Evolutionary conservation across 2,113 vertebrate genomes (phyloP), one percentile per base, ranked within the genome.

Genomic region (Kobus ellipsiprymnus): DNA sequence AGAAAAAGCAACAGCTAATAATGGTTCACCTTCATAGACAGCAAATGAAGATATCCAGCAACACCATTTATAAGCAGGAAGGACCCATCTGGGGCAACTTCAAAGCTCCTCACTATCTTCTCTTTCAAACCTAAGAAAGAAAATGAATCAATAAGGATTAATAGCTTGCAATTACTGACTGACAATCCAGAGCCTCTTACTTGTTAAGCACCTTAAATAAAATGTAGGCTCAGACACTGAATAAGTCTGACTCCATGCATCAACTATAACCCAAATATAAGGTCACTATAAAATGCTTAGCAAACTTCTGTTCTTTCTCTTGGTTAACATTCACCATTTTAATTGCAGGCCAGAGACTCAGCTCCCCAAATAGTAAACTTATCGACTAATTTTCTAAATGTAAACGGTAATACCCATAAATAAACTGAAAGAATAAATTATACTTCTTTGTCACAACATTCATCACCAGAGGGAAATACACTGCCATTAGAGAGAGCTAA

Each of bases 61-160:
- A 99, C 98, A 12, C 99, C 99, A 7, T 96, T 99, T n/a, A 99
- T 96, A n/a, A 99, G 99, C 91, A 99, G 98, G 84, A 99, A 98
- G 15, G 98, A 99, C 27, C 99, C 99, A 92, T 99, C 99, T 86
- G 99, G 99, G 97, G 99, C 99, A 15, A 99, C 97, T 15, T 99
- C 99, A 3, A 99, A 99, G 87, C 99, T 98, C 96, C 98, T 99
- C 89, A 99, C 98, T 80, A 99, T 98, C 94, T 98, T 98, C 96
- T 99, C 99, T 71, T 99, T 99, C 97, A 99, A 98, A 95, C 99
- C 99, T 99, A 97, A 95, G 95, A 84, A 97, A 91, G 17, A 48
- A 95, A 95, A 96, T 92, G 29, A 93, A 95, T 44, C 19, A 71
- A 86, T 46, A 71, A 54, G 9, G 54, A 67, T 96, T 77, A 84